Conservation (phyloP, 1,140 invertebrate species). For the Neomicropteryx cornuta region DNA sequence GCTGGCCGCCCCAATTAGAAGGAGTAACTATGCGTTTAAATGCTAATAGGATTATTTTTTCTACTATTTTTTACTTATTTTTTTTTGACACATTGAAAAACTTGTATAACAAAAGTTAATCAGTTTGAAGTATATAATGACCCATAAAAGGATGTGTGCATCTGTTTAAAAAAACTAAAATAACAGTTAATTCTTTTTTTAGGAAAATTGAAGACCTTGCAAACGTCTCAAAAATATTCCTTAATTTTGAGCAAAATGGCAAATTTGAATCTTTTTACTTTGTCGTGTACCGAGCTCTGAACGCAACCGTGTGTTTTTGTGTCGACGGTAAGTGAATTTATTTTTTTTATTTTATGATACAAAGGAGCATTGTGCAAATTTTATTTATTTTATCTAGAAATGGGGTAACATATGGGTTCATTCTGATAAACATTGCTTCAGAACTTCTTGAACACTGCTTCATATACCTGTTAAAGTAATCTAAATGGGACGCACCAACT, state of each 20-base stretch:
- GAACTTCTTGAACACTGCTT: too few relatives aligned
- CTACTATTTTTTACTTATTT: too few relatives aligned
- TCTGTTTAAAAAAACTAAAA: slow-evolving; percentile 1
- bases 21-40: too few relatives aligned
- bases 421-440: too few relatives aligned
- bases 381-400: neutral
- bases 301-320: slow-evolving; percentile 69
- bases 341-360: slow-evolving; percentile 7
- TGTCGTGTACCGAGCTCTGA: slow-evolving; percentile 67
- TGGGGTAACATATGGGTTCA: too few relatives aligned
- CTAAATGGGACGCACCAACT: too few relatives aligned
- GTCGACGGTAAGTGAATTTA: slow-evolving; percentile 46
- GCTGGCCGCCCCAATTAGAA: too few relatives aligned
- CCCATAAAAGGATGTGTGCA: neutral
- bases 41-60: too few relatives aligned
- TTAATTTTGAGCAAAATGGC: slow-evolving; percentile 45
- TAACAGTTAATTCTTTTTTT: slow-evolving; percentile 54
- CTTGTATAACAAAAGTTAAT: too few relatives aligned
- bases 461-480: too few relatives aligned
- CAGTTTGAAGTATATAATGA: too few relatives aligned
- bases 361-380: slow-evolving; percentile 2
- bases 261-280: slow-evolving; percentile 55
- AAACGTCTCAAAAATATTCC: slow-evolving; percentile 60
- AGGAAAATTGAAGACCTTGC: slow-evolving; percentile 52
- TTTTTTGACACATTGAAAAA: too few relatives aligned